Conservation (phyloP, 2,113 vertebrate genomes). For the Craseonycteris thonglongyai region DNA sequence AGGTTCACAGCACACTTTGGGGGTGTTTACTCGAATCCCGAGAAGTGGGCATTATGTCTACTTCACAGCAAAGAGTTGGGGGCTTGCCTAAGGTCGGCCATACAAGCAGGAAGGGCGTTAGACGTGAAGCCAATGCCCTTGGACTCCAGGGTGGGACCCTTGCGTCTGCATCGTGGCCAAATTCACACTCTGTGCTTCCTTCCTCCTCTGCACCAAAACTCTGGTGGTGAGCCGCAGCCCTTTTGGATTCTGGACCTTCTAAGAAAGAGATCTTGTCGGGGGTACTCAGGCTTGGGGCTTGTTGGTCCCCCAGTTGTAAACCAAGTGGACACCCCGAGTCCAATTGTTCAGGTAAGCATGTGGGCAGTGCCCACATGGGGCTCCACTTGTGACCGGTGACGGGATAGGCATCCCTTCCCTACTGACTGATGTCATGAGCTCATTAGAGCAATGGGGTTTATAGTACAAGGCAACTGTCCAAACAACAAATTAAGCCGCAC, state of each 20-base stretch:
- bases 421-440: conserved; percentile 65
- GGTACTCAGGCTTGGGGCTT: not conserved
- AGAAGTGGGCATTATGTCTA: not conserved
- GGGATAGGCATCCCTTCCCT: conserved; percentile 19
- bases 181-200: not conserved
- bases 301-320: not conserved
- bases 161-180: not conserved
- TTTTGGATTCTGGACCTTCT: not conserved
- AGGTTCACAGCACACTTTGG: not conserved
- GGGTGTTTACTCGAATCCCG: not conserved
- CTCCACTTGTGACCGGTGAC: not conserved
- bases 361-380: not conserved
- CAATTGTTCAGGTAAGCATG: not conserved
- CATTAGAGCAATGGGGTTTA: conserved; percentile 67
- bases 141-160: not conserved
- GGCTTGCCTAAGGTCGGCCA: not conserved
- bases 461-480: conserved; percentile 64
- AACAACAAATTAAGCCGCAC: conserved; percentile 71
- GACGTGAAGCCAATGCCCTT: not conserved
- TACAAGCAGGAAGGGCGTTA: conserved; percentile 11
- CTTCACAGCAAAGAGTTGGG: not conserved
- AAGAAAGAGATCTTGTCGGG: not conserved
- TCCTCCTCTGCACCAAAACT: not conserved
- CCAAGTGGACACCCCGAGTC: not conserved
- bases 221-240: not conserved